Evolutionary conservation across 2,888 invertebrate genomes (phyloP).

Genomic region (Limnephilus marmoratus): DNA sequence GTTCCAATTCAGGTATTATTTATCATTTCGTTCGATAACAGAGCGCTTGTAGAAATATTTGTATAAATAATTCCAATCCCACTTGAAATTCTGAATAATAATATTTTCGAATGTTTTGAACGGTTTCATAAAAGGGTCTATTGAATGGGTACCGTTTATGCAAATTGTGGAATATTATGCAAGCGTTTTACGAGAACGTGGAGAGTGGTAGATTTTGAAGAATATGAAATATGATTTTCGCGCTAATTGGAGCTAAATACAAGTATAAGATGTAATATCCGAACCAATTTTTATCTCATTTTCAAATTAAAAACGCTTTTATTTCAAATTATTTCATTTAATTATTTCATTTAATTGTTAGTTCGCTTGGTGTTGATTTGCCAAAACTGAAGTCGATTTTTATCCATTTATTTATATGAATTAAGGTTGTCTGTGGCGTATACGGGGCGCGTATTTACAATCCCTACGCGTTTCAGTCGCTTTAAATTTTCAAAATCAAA

Average conservation of each 20-base stretch:
- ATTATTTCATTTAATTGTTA: too few relatives aligned
- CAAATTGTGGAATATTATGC: background rate
- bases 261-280: background rate
- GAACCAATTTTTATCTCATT: background rate
- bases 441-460: too few relatives aligned
- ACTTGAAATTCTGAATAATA: background rate
- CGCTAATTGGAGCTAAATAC: background rate
- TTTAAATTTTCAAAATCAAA: too few relatives aligned
- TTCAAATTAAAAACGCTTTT: background rate
- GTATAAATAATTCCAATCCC: background rate
- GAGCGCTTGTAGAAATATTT: background rate
- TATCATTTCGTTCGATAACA: slow-evolving; percentile 4
- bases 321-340: too few relatives aligned
- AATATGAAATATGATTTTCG: background rate
- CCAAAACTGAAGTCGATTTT: too few relatives aligned
- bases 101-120: slow-evolving; percentile 1
- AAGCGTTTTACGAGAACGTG: background rate
- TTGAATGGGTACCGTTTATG: background rate
- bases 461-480: too few relatives aligned
- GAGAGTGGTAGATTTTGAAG: background rate
- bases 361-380: too few relatives aligned
- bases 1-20: background rate
- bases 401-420: too few relatives aligned
- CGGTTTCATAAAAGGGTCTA: background rate
- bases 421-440: too few relatives aligned